These are phyloP conservation scores for Tubulanus polymorphus DNA, from an alignment of 2,888 invertebrate genomes.

Conservation along the genomic window DNA sequence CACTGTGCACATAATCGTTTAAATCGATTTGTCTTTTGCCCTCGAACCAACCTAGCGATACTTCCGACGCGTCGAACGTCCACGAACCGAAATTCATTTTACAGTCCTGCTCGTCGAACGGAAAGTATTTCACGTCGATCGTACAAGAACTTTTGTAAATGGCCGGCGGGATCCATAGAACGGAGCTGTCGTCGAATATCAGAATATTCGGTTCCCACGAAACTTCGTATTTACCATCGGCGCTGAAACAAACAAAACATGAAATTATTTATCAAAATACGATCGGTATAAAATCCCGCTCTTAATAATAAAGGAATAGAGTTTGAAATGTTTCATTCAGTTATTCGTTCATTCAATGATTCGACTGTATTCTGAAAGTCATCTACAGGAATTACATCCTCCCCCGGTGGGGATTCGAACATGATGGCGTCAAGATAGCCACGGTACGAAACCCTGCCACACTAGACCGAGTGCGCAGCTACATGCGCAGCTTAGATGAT, in stretches of 20 bases:
- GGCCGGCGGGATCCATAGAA: constrained; percentile 98
- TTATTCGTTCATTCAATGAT: too few species aligned
- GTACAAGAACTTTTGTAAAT: constrained; percentile 99
- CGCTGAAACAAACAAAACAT: constrained; percentile 65
- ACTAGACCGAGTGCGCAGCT: too few species aligned
- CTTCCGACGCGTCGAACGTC: constrained; percentile 49
- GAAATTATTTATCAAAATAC: too few species aligned
- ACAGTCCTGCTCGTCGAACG: constrained; percentile 98
- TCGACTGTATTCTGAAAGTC: too few species aligned
- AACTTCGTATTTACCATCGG: constrained; percentile 99
- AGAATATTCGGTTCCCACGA: constrained; percentile 98
- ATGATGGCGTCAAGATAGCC: too few species aligned
- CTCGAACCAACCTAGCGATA: constrained; percentile 42
- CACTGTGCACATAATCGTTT: constrained; percentile 51
- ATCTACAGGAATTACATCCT: too few species aligned
- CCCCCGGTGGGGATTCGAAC: too few species aligned
- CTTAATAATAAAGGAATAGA: too few species aligned
- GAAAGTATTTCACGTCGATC: constrained; percentile 98
- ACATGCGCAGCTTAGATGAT: too few species aligned
- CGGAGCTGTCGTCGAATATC: constrained; percentile 90
- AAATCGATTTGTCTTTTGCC: constrained; percentile 45
- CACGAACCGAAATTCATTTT: constrained; percentile 93
- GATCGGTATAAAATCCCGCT: too few species aligned
- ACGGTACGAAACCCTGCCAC: too few species aligned
- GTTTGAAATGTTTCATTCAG: too few species aligned